phyloP scores from a whole-genome alignment of 2,113 vertebrate genomes.

The Girardinichthys multiradiatus region DNA sequence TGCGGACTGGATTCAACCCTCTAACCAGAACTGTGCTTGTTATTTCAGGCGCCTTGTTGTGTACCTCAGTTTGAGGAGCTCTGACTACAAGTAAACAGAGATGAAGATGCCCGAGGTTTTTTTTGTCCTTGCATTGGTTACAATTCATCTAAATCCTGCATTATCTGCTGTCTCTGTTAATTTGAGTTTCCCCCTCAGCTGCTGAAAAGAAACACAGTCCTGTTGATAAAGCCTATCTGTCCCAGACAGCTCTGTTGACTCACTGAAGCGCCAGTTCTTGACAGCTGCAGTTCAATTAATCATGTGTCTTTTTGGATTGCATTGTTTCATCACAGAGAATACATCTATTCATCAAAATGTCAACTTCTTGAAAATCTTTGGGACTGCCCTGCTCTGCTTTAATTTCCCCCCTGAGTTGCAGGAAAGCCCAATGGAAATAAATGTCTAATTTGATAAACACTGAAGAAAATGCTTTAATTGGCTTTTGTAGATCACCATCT shows the following conservation, averaged over 20 bases:
- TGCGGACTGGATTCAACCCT: not conserved
- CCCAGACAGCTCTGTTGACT: slow-evolving; percentile 44
- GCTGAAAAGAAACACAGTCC: slow-evolving; percentile 2
- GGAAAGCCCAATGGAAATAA: slow-evolving; percentile 57
- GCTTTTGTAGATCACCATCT: slow-evolving; percentile 38
- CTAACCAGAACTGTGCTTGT: not conserved
- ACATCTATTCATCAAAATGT: slow-evolving; percentile 60
- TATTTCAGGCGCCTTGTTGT: not conserved
- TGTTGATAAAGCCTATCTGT: slow-evolving; percentile 39
- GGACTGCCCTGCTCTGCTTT: not conserved
- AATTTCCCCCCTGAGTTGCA: slow-evolving; percentile 39
- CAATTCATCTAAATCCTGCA: slow-evolving; percentile 22
- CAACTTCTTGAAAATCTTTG: slow-evolving; percentile 22
- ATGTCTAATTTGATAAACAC: slow-evolving; percentile 57
- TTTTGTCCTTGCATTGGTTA: not conserved
- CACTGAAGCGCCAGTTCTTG: slow-evolving; percentile 31
- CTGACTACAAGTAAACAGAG: not conserved
- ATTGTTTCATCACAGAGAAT: slow-evolving; percentile 31
- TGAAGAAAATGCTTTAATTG: slow-evolving; percentile 30
- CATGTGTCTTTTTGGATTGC: slow-evolving; percentile 33
- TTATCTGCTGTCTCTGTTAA: slow-evolving; percentile 38
- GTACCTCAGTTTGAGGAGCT: not conserved
- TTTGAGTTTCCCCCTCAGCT: slow-evolving; percentile 17
- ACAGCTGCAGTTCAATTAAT: slow-evolving; percentile 57
- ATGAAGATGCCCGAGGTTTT: not conserved